Percentiles rank a stretch among this genome's conserved stretches.
phyloP scores from a whole-genome alignment of 2,888 invertebrate genomes.

The Crossocerus cetratus region DNA sequence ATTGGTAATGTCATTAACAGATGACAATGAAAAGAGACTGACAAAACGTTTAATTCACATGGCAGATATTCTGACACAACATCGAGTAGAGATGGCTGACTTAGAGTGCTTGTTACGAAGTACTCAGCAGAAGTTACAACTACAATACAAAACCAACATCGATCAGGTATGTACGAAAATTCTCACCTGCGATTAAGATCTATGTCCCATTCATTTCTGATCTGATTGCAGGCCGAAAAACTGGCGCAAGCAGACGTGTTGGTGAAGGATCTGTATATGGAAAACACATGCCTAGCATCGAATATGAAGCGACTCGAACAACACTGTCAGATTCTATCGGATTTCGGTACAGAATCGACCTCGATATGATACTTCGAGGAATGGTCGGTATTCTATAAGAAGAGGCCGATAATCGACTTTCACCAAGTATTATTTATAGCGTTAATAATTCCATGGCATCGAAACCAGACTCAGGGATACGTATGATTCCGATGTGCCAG shows the following conservation, averaged over 20 bases:
- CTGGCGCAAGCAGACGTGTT: conserved; percentile 86
- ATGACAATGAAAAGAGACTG: background rate
- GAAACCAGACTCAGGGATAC: conserved; percentile 36
- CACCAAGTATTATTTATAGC: conserved; percentile 23
- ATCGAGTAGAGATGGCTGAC: conserved; percentile 79
- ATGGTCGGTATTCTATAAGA: conserved; percentile 7
- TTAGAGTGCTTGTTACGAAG: conserved; percentile 78
- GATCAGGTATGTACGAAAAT: conserved; percentile 75
- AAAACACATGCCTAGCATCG: conserved; percentile 88
- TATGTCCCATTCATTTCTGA: no score
- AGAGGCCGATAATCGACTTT: conserved; percentile 15
- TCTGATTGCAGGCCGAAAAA: conserved; percentile 80
- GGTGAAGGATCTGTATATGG: conserved; percentile 90
- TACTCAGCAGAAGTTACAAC: conserved; percentile 79
- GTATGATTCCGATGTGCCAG: conserved; percentile 22
- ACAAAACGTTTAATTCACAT: background rate
- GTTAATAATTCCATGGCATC: conserved; percentile 21
- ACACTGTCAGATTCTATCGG: conserved; percentile 78
- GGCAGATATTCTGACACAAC: conserved; percentile 79
- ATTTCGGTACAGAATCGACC: conserved; percentile 75
- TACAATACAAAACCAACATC: conserved; percentile 78
- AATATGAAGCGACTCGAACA: conserved; percentile 81
- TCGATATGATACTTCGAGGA: conserved; percentile 70
- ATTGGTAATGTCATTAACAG: no score
- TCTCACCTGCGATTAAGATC: background rate